Conservation (phyloP, 1,140 invertebrate species). For the Aphis craccivora region DNA sequence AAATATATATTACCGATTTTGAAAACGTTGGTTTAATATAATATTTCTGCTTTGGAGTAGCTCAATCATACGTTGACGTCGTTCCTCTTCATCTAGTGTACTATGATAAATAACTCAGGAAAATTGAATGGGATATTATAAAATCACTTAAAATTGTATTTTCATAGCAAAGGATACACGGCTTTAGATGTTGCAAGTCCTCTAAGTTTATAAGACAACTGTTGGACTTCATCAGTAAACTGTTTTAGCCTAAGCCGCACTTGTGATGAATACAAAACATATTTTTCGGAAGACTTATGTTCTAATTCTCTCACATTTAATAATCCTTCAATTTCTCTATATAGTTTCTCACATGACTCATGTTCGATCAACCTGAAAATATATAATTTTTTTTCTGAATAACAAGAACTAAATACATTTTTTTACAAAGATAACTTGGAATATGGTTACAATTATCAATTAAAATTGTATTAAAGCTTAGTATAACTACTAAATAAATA, state of each 20-base stretch:
- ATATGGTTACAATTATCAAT: too few species aligned
- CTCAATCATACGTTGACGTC: constrained; percentile 70
- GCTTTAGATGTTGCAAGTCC: constrained; percentile 42
- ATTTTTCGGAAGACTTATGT: constrained; percentile 67
- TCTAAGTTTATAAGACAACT: constrained; percentile 68
- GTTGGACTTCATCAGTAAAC: constrained; percentile 69
- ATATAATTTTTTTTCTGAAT: not conserved
- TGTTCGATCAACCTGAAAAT: constrained; percentile 71
- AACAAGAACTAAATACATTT: not conserved
- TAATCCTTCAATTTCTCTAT: constrained; percentile 71
- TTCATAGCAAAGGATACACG: constrained; percentile 58
- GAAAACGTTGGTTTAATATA: constrained; percentile 67
- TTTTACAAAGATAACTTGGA: too few species aligned
- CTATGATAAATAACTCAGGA: constrained; percentile 62
- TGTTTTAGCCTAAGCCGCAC: constrained; percentile 72
- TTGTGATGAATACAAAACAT: constrained; percentile 68
- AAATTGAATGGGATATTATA: not conserved
- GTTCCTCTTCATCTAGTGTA: constrained; percentile 71
- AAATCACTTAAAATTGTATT: not conserved
- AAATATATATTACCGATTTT: constrained; percentile 37
- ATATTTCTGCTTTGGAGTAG: constrained; percentile 68
- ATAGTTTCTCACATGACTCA: constrained; percentile 72
- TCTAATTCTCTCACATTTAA: constrained; percentile 68
- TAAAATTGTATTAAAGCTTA: too few species aligned
- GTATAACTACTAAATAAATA: too few species aligned